Conservation (phyloP, 2,797 vertebrate species). For the Crenichthys baileyi region DNA sequence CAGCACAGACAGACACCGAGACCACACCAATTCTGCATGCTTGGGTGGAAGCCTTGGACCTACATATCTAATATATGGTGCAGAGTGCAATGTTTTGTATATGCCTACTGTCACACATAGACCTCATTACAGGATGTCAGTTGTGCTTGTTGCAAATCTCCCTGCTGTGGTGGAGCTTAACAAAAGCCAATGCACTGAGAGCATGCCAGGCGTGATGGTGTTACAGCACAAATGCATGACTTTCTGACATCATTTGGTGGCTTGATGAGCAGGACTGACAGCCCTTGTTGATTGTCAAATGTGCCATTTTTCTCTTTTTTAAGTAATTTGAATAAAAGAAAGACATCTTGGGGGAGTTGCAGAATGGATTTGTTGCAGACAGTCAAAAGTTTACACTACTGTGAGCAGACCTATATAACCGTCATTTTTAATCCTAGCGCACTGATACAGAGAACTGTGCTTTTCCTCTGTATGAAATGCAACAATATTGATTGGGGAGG, state of each 20-base stretch:
- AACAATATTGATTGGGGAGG: neutral
- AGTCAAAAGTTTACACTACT: slow-evolving; percentile 1
- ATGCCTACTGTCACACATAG: slow-evolving; percentile 54
- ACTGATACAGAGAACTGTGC: neutral
- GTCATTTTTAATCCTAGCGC: neutral
- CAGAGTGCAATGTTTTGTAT: slow-evolving; percentile 36
- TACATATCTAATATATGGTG: slow-evolving; percentile 30
- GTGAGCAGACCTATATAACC: slow-evolving; percentile 8
- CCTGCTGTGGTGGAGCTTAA: slow-evolving; percentile 66
- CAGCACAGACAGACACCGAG: slow-evolving; percentile 57
- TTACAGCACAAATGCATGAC: slow-evolving; percentile 41
- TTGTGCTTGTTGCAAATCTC: slow-evolving; percentile 58
- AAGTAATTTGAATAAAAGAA: slow-evolving; percentile 18
- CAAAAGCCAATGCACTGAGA: slow-evolving; percentile 60
- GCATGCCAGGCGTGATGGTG: slow-evolving; percentile 52
- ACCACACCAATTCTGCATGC: slow-evolving; percentile 52
- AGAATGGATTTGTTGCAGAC: slow-evolving; percentile 1
- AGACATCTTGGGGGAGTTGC: slow-evolving; percentile 15
- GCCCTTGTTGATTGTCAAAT: slow-evolving; percentile 38
- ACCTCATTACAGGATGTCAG: slow-evolving; percentile 72
- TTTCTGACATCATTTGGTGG: slow-evolving; percentile 39
- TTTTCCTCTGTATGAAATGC: slow-evolving; percentile 12
- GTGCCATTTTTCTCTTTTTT: slow-evolving; percentile 16
- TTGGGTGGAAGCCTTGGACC: slow-evolving; percentile 43
- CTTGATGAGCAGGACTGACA: slow-evolving; percentile 42